Evolutionary conservation across 2,888 invertebrate species (phyloP).

Genomic region (Agrotis ipsilon): DNA sequence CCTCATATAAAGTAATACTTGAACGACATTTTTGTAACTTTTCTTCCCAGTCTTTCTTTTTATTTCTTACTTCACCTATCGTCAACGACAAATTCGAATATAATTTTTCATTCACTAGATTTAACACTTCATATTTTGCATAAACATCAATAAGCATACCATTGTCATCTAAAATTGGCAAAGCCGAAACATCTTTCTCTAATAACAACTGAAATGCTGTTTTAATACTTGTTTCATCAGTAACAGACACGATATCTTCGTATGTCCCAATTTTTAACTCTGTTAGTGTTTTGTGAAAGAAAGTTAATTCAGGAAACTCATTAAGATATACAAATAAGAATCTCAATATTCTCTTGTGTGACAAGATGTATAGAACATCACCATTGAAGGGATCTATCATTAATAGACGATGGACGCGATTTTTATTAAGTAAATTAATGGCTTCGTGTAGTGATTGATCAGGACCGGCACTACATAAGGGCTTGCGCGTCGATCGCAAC

Average conservation of each 20-base stretch:
- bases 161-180: conserved; percentile 85
- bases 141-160: conserved; percentile 86
- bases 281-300: conserved; percentile 85
- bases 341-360: conserved; percentile 87
- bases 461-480: conserved; percentile 84
- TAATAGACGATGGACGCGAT: conserved; percentile 86
- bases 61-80: conserved; percentile 96
- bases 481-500: conserved; percentile 82
- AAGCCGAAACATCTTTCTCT: conserved; percentile 87
- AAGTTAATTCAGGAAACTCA: conserved; percentile 88
- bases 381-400: conserved; percentile 85
- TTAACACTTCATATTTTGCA: conserved; percentile 91
- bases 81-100: conserved; percentile 97
- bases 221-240: conserved; percentile 84
- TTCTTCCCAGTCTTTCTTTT: conserved; percentile 97
- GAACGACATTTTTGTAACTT: conserved; percentile 97
- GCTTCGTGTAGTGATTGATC: conserved; percentile 88
- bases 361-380: conserved; percentile 87
- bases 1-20: conserved; percentile 95
- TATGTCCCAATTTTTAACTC: conserved; percentile 88
- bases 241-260: conserved; percentile 84
- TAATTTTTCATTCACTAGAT: conserved; percentile 97
- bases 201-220: conserved; percentile 85
- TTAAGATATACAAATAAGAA: conserved; percentile 89
- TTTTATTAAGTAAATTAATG: conserved; percentile 85